Evolutionary conservation across 1,140 invertebrate species (phyloP).

Genomic region (Drosophila mayri): DNA sequence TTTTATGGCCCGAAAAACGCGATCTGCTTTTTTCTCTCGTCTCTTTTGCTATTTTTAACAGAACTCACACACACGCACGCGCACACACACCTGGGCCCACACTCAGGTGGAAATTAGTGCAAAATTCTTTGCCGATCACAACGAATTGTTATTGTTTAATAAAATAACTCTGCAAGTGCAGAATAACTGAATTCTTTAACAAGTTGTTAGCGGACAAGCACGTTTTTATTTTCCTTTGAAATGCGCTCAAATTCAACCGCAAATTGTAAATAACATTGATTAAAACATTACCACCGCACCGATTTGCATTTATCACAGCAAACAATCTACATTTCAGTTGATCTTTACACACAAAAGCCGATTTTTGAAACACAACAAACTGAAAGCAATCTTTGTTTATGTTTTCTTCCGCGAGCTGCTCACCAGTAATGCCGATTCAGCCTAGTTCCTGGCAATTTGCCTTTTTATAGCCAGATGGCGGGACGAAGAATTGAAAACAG

Average conservation of each 20-base stretch:
- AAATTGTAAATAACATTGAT: background rate
- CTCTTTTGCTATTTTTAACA: conserved; percentile 73
- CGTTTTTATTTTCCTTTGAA: background rate
- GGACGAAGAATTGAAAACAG: conserved; percentile 1
- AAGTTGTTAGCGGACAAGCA: background rate
- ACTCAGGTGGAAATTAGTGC: conserved; percentile 77
- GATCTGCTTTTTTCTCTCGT: conserved; percentile 59
- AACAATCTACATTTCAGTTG: background rate
- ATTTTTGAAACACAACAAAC: background rate
- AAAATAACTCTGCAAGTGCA: background rate
- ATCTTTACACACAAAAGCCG: background rate
- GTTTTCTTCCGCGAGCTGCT: background rate
- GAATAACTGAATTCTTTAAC: background rate
- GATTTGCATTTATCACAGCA: background rate
- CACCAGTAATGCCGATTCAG: background rate
- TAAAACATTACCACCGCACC: background rate
- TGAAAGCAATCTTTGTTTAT: background rate
- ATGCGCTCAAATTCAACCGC: background rate
- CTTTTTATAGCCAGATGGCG: background rate
- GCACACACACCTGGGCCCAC: conserved; percentile 31
- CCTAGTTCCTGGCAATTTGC: background rate
- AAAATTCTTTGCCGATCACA: conserved; percentile 50
- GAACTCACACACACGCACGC: conserved; percentile 66
- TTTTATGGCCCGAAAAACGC: conserved; percentile 61
- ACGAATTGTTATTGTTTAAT: conserved; percentile 9